phyloP scores from a whole-genome alignment of 2,113 vertebrate genomes.

The Pollachius pollachius region DNA sequence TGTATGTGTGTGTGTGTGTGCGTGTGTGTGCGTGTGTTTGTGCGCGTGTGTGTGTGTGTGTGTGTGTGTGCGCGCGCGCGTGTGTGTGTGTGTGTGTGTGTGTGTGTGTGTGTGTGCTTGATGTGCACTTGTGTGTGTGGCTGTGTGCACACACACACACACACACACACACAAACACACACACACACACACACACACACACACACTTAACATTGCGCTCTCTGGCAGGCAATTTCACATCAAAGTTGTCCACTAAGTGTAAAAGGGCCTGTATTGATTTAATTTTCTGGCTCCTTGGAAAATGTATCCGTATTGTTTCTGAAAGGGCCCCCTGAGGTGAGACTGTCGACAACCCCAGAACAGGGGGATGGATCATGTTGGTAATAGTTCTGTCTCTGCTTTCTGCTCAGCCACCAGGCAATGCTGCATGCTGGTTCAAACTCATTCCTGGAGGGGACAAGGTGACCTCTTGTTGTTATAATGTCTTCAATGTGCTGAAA shows the following conservation, averaged over 20 bases:
- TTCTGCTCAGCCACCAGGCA: neutral
- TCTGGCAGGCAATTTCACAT: conserved; percentile 57
- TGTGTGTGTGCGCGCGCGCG: too few species aligned
- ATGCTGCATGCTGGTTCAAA: neutral
- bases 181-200: neutral
- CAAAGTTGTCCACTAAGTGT: conserved; percentile 67
- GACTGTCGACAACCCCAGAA: conserved; percentile 31
- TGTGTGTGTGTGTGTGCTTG: too few species aligned
- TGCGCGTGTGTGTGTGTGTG: too few species aligned
- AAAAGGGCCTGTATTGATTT: conserved; percentile 53
- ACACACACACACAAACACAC: conserved; percentile 1
- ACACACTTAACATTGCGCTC: neutral
- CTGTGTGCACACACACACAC: conserved; percentile 1
- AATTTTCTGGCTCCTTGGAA: conserved; percentile 60
- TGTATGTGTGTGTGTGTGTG: too few species aligned
- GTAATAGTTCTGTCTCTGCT: neutral
- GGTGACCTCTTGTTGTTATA: neutral
- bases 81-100: too few species aligned
- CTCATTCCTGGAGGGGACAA: neutral
- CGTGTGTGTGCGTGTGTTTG: too few species aligned
- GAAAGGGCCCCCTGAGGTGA: conserved; percentile 31
- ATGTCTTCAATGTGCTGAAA: neutral
- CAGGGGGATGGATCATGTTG: neutral
- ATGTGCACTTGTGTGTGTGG: too few species aligned
- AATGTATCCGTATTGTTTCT: conserved; percentile 36